These are phyloP conservation scores for Ianthella basta DNA, from an alignment of 37 sponge, comb jelly and placozoan genomes.

Conservation along the genomic window DNA sequence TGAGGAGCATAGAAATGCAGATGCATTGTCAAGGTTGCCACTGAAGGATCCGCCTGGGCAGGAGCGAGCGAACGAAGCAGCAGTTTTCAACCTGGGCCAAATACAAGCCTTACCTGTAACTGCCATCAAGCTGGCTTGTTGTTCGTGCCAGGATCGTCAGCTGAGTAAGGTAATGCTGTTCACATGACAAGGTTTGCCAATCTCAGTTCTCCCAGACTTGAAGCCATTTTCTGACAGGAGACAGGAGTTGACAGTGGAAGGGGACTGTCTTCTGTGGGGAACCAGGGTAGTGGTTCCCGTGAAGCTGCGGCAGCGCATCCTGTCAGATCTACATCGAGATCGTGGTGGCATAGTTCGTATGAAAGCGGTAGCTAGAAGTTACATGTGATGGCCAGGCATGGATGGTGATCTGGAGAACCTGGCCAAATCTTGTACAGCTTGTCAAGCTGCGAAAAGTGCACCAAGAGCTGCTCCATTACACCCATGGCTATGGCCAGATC, in stretches of 20 bases:
- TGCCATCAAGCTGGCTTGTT: not conserved
- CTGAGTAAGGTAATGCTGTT: not conserved
- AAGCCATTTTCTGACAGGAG: not conserved
- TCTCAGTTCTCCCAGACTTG: not conserved
- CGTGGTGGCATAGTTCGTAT: conserved; percentile 4
- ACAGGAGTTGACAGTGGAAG: conserved; percentile 14
- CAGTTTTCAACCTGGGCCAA: conserved; percentile 10
- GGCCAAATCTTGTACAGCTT: not conserved
- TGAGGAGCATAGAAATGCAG: conserved; percentile 25
- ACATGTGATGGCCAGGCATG: conserved; percentile 17
- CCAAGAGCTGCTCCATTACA: conserved; percentile 11
- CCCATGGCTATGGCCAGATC: conserved; percentile 24
- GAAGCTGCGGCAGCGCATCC: not conserved
- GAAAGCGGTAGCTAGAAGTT: conserved; percentile 12
- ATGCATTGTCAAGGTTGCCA: conserved; percentile 25
- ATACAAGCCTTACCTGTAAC: conserved; percentile 9
- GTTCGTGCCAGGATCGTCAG: not conserved
- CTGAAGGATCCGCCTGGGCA: not conserved
- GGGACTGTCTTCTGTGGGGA: not conserved
- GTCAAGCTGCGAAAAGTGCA: conserved; percentile 13
- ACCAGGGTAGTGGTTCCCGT: conserved; percentile 7
- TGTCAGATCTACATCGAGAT: conserved; percentile 4
- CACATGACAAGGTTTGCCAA: conserved; percentile 7
- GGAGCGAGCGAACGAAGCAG: not conserved
- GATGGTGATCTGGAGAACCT: not conserved